Evolutionary conservation across 2,888 invertebrate species (phyloP), one percentile per base, ranked within the genome.

Genomic region (Drosophila phalerata): DNA sequence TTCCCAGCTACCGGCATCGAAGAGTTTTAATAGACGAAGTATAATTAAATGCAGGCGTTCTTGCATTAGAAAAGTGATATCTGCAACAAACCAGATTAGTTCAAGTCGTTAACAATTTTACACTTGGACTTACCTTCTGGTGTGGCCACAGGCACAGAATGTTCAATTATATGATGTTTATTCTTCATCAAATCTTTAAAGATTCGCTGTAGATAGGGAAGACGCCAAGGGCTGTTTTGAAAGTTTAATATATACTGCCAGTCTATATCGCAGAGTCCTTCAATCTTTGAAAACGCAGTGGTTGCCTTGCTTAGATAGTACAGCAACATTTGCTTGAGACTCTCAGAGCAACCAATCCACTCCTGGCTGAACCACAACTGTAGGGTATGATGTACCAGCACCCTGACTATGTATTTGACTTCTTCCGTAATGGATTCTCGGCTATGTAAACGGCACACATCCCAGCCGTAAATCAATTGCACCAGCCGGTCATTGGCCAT

Each of bases 281-380:
- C 77, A 30, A 91, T 79, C 19, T 85, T 75, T 30, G 38, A 43
- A 25, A 90, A 73, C 5, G 73, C 56, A 34, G 43, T 53, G 2
- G 68, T 56, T 0, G 79, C 83, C 28, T 86, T 85, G 37, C 68
- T 74, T 4, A 91, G 34, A 43, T 83, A 85, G 45, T 79, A 77
- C 1, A 91, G 43, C 5, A 91, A 45, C 53, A 81, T 81, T 10
- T 56, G 62, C 45, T 79, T 81, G 0, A 82, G 68, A 13, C 69
- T 62, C 0, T 73, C 38, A 4, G 81, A 72, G 61, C 85, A 85
- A 19, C 60, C 69, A 0, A 66, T 79, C 91, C 91, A 91, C 55
- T 91, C 91, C 42, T 84, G 88, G 34, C 91, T 87, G 37, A 91
- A 88, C 85, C 81, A 85, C n/a, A 91, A 42, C 25, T 90, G 89